Base-by-base conservation (phyloP, 2,113 vertebrate species). In the Ursus arctos region DNA sequence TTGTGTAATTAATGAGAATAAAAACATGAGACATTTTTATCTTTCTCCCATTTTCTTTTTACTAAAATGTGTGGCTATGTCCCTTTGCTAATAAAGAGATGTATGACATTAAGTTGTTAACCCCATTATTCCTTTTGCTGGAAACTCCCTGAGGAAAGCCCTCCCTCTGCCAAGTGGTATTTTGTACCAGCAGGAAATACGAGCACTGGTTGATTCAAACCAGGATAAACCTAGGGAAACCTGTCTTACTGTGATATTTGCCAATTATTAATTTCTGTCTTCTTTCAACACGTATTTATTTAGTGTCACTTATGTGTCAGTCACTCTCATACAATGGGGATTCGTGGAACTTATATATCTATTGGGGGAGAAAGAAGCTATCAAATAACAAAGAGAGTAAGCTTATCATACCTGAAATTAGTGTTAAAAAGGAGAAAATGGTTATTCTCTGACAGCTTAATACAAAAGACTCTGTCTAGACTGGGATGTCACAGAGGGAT, bases 241-340 rank as follows among this genome's bases (percentile, higher is more conserved):
- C 28, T 22, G 2, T 57, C 19, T 88, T 49, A 7, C 11, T 77
- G 4, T 76, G 36, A 33, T 85, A 71, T 65, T 43, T 43, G 6
- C 16, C 51, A 92, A 55, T 72, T 84, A 84, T 55, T 95, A 72
- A 49, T 79, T 95, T 97, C 33, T 69, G 11, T 61, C 31, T 91
- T 33, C 10, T 91, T 88, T 74, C 6, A 55, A 11, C 26, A 87
- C 55, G 21, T 72, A 96, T 74, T 82, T 65, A 81, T 47, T 61
- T 82, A 65, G 36, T 57, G 49, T 21, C 82, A 31, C 31, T 79
- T 83, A 74, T 49, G 4, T 26, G 33, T 76, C 16, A 55, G 9
- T 71, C 19, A 6, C 5, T 61, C 18, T 84, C n/a, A 59, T 53
- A 57, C 9, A 90, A 72, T 81, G 51, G n/a, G 21, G 9, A 67